phyloP scores from a whole-genome alignment of 1,140 invertebrate genomes.

The Ylistrum balloti region DNA sequence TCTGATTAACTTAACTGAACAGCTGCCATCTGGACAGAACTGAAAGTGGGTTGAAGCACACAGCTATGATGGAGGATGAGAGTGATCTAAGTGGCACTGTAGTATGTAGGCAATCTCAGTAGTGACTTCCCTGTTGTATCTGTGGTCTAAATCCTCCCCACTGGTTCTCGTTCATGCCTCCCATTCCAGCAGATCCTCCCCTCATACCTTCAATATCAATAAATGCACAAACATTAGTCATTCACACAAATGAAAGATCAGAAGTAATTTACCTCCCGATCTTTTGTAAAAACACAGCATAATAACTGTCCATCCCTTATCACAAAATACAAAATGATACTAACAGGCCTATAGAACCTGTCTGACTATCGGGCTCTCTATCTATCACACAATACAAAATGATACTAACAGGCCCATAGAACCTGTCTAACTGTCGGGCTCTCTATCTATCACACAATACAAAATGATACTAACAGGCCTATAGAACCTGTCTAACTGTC shows the following conservation, averaged over 20 bases:
- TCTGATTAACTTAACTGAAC: background rate
- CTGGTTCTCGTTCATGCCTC: slow-evolving; percentile 41
- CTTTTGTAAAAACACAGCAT: too few species aligned
- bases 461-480: too few species aligned
- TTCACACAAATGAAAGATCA: too few species aligned
- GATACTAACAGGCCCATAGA: too few species aligned
- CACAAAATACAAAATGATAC: slow-evolving; percentile 29
- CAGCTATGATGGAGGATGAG: background rate
- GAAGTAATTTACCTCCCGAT: too few species aligned
- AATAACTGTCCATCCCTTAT: background rate
- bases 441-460: too few species aligned
- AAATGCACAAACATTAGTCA: background rate
- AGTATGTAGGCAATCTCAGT: background rate
- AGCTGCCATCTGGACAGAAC: background rate
- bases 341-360: too few species aligned
- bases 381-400: too few species aligned
- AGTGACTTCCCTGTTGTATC: slow-evolving; percentile 33
- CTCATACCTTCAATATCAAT: slow-evolving; percentile 50
- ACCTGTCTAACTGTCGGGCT: too few species aligned
- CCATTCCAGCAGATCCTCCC: slow-evolving; percentile 44
- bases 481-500: too few species aligned
- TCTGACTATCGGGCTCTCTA: too few species aligned
- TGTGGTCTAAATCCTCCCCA: slow-evolving; percentile 44
- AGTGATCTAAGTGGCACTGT: background rate
- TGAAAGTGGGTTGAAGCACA: slow-evolving; percentile 12